Evolutionary conservation across 2,888 invertebrate species (phyloP), one percentile per base, ranked within the genome.

Genomic region (Andrena marginata): DNA sequence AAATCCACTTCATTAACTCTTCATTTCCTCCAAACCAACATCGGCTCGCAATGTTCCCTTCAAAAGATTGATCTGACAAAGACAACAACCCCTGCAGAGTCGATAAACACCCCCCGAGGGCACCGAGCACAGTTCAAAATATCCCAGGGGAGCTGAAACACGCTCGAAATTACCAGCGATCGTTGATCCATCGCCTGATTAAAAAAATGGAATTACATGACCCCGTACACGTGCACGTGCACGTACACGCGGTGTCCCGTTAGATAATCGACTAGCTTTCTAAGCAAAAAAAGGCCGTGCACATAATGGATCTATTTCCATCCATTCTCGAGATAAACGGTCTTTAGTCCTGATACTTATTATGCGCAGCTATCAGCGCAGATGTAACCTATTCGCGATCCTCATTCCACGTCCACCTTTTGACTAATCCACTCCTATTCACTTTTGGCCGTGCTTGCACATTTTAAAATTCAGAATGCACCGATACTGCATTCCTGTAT

Each of bases 151-250:
- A 8, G 2, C 5, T 10, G 0, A 2, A 56, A 10, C 33, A 7
- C n/a, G 2, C 3, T 64, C 5, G 42, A 48, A 33, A 56, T 64
- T 42, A 4, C 13, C 10, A n/a, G 13, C 8, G 23, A 48, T 48
- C 13, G n/a, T 56, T 10, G 56, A 77, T 77, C 29, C 33, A 72
- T 59, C 23, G 48, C 6, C 1, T 26, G 31, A 71, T 71, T 71
- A 20, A 48, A 69, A 29, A 29, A 77, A 62, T 23, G n/a, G 31
- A 8, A 71, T 20, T n/a, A 6, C 1, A 68, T 10, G 10, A 33
- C 4, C n/a, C 6, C 7, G 0, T 23, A 13, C 63, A 42, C 63
- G 26, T 56, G 23, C 56, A 56, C 4, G 26, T 56, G 23, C 56
- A 56, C 4, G 56, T 23, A 56, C 56, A 56, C 23, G 10, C 3